Base-by-base conservation (phyloP, 2,888 invertebrate species). In the Amphipyra berbera region DNA sequence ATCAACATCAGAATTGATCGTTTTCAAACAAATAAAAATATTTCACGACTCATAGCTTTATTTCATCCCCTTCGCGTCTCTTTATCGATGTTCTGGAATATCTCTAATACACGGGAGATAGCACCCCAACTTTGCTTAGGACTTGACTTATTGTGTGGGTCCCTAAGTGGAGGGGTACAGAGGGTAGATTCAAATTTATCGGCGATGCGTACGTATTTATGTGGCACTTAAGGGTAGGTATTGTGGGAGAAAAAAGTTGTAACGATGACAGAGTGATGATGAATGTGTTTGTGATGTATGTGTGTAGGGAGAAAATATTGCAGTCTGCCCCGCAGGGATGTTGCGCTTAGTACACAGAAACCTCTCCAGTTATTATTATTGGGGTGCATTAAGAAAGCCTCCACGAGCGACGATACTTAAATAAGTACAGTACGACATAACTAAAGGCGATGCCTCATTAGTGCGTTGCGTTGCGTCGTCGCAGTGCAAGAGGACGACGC, bases 101-200 rank as follows among this genome's bases (percentile, higher is more conserved):
- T 68, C 59, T 56, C 33, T 47, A 48, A 54, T 46, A n/a, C 40
- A 35, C 40, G 66, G 69, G 79, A 73, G 72, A 67, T 63, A 62
- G 52, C 68, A 76, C 82, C 80, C 81, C 78, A 71, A 85, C 88
- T 89, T 89, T 88, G 83, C 85, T 85, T 78, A 86, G 85, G 82
- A 82, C 90, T 89, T 89, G 90, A 90, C 90, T 90, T 89, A 89
- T 88, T 85, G 88, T 85, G 82, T 65, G 78, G 81, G 80, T 73
- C 84, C 80, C 77, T 76, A 72, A 81, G 82, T 78, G 75, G 47
- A 79, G 83, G 82, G 82, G 72, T 81, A 82, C 86, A 87, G 87
- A 82, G 89, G 90, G 89, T 85, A 84, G 86, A 84, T 81, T 84
- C 82, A 82, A 89, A 90, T 91, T 89, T 91, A 91, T 91, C 86